Evolutionary conservation across 2,888 invertebrate species (phyloP), one percentile per base, ranked within the genome.

Genomic region (Dioctria linearis): DNA sequence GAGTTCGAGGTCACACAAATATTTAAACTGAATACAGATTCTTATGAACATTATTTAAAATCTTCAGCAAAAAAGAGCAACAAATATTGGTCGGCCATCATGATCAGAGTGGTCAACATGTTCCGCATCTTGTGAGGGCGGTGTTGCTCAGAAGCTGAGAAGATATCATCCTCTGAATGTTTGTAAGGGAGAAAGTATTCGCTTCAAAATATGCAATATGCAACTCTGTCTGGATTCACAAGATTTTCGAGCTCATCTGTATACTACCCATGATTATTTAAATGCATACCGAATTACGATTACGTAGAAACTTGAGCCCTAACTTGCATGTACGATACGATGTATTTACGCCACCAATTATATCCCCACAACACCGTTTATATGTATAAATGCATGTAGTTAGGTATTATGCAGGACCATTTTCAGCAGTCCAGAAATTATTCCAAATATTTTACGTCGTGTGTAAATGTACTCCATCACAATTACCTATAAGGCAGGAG

Each of bases 61-160:
- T 81, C 85, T 86, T 82, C 86, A 88, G 87, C 88, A 88, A 87
- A 88, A 88, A 83, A 85, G 88, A 69, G 84, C 86, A 37, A 91
- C 90, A 84, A 86, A 87, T 61, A 25, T 80, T 73, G 95, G 94
- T 76, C 97, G 97, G 97, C 94, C 96, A 0, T 90, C 93, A 37
- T 97, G 97, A 97, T 95, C 95, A 66, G 94, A 94, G 61, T 98
- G 97, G 97, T 96, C 96, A 5, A 91, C 95, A 0, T 98, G 98
- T 87, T 96, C 97, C 0, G 91, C 97, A 84, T 95, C 95, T 0
- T 98, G 98, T 87, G 97, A 97, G 84, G 98, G 97, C 2, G 98
- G 98, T 43, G 95, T 96, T 79, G 94, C 96, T 11, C 93, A 95
- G 82, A 97, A 97, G 88, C 92, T 96, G 81, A 91, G 97, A 83